Evolutionary conservation across 2,888 invertebrate species (phyloP).

Genomic region (Fissipunctia ypsillon): DNA sequence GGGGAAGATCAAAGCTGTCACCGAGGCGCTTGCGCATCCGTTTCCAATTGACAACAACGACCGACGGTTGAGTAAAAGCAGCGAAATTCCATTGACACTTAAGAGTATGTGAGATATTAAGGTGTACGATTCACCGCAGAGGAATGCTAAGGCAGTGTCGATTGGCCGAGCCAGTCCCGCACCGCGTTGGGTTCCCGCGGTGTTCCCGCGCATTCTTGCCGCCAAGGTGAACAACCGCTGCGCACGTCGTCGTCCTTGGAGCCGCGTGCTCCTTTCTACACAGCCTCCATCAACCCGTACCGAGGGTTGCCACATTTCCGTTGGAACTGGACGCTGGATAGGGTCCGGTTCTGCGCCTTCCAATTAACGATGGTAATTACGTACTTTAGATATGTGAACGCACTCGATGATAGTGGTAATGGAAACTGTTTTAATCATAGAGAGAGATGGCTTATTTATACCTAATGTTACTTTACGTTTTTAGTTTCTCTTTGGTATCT

Average conservation of each 20-base stretch:
- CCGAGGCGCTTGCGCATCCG: slow-evolving; percentile 47
- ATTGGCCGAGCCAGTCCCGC: slow-evolving; percentile 73
- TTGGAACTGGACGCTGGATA: slow-evolving; percentile 47
- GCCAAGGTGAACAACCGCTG: slow-evolving; percentile 88
- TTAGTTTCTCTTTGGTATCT: neutral
- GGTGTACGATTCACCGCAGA: slow-evolving; percentile 66
- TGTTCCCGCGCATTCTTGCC: slow-evolving; percentile 83
- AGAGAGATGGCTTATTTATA: neutral
- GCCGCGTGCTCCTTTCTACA: slow-evolving; percentile 86
- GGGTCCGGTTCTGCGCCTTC: slow-evolving; percentile 51
- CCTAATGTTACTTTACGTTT: neutral
- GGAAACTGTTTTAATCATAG: slow-evolving; percentile 26
- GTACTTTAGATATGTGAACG: slow-evolving; percentile 27
- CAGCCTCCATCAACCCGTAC: slow-evolving; percentile 70
- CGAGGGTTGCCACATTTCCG: slow-evolving; percentile 67
- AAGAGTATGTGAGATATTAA: slow-evolving; percentile 44
- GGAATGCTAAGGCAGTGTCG: slow-evolving; percentile 66
- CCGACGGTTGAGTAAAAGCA: slow-evolving; percentile 26
- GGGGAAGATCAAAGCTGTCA: slow-evolving; percentile 64
- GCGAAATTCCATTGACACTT: slow-evolving; percentile 62
- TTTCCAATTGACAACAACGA: slow-evolving; percentile 22
- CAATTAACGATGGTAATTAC: slow-evolving; percentile 56
- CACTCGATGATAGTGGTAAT: neutral
- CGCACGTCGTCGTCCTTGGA: slow-evolving; percentile 85
- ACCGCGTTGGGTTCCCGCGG: slow-evolving; percentile 77